These are phyloP conservation scores for Heliconius hewitsoni DNA, from an alignment of 1,140 invertebrate genomes.

Conservation along the genomic window DNA sequence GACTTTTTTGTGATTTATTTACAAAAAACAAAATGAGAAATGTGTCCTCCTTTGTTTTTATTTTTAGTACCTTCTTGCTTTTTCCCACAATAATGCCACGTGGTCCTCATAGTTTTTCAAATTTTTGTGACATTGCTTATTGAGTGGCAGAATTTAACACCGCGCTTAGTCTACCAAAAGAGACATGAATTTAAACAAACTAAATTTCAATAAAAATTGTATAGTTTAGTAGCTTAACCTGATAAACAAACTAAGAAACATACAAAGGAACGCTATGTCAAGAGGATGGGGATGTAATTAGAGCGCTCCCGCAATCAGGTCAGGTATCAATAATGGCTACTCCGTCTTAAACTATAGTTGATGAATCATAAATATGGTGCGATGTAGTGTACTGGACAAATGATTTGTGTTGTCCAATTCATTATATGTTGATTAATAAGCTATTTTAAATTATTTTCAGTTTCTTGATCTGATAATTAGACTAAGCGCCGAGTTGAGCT, in stretches of 20 bases:
- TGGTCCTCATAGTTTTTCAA: too few relatives aligned
- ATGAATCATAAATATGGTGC: background rate
- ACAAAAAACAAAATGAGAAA: background rate
- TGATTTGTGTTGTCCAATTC: background rate
- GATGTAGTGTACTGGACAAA: background rate
- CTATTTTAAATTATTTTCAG: too few relatives aligned
- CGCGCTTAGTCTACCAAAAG: too few relatives aligned
- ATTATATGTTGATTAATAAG: background rate
- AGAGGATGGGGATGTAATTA: conserved; percentile 26
- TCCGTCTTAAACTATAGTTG: conserved; percentile 17
- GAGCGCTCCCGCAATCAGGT: conserved; percentile 22
- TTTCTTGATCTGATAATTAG: too few relatives aligned
- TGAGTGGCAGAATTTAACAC: too few relatives aligned
- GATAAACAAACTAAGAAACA: background rate
- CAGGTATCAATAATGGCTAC: conserved; percentile 27
- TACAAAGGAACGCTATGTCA: conserved; percentile 18
- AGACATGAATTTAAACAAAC: too few relatives aligned
- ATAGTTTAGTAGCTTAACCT: background rate
- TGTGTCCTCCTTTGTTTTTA: background rate
- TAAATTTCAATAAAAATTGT: background rate
- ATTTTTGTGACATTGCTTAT: too few relatives aligned
- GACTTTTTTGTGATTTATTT: background rate
- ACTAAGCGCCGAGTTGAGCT: too few relatives aligned
- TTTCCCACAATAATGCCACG: too few relatives aligned
- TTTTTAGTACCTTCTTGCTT: too few relatives aligned